Evolutionary conservation across 1,140 invertebrate genomes (phyloP).

Genomic region (Capitella teleta): DNA sequence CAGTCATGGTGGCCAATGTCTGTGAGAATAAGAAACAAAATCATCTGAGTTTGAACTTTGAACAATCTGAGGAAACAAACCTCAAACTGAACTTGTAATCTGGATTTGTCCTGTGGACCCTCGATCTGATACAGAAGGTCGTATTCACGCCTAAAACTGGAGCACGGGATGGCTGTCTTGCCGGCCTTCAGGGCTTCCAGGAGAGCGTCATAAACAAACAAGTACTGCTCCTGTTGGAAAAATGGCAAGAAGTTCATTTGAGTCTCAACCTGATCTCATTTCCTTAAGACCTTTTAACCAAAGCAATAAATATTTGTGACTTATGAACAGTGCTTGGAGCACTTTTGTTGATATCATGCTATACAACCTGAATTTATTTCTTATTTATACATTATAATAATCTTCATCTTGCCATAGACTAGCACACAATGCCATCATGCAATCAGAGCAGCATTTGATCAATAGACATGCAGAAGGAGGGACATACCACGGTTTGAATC

Average conservation of each 20-base stretch:
- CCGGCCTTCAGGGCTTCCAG: conserved; percentile 89
- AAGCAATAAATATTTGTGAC: too few species aligned
- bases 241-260: too few species aligned
- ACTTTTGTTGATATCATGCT: too few species aligned
- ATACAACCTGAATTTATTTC: too few species aligned
- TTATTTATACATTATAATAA: too few species aligned
- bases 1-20: conserved; percentile 2
- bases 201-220: conserved; percentile 87
- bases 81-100: conserved; percentile 11
- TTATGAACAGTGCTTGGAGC: too few species aligned
- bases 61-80: background rate
- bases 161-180: conserved; percentile 76
- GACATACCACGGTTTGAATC: conserved; percentile 57
- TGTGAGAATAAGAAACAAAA: background rate
- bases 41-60: too few species aligned
- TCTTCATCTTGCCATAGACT: too few species aligned
- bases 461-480: background rate
- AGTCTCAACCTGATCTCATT: too few species aligned
- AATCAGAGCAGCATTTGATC: background rate
- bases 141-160: conserved; percentile 50
- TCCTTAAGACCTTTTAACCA: too few species aligned
- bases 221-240: conserved; percentile 71
- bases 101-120: conserved; percentile 1
- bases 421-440: too few species aligned
- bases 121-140: background rate